Evolutionary conservation across 2,888 invertebrate species (phyloP).

Genomic region (Nebria salina): DNA sequence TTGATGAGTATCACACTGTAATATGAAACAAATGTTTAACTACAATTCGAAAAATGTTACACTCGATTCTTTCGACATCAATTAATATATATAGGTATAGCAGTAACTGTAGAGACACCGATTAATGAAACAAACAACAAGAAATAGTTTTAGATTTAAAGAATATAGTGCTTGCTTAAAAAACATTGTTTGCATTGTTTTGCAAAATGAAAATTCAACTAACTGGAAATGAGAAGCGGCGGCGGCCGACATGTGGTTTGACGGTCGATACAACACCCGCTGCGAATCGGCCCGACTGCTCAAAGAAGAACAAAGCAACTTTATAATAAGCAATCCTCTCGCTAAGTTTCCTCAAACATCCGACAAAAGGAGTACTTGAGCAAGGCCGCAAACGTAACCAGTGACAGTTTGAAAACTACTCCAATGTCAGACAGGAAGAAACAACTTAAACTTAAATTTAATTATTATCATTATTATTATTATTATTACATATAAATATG

Average conservation of each 20-base stretch:
- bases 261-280: conserved; percentile 77
- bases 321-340: conserved; percentile 32
- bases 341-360: conserved; percentile 15
- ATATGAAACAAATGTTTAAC: conserved; percentile 13
- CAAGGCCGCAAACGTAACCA: neutral
- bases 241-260: conserved; percentile 76
- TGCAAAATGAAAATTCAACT: conserved; percentile 60
- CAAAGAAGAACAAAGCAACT: conserved; percentile 58
- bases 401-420: neutral
- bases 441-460: neutral
- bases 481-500: neutral
- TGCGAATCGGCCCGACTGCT: conserved; percentile 77
- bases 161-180: neutral
- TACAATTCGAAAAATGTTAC: conserved; percentile 16
- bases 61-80: conserved; percentile 19
- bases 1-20: conserved; percentile 44
- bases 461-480: neutral
- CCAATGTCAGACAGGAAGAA: conserved; percentile 9
- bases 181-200: conserved; percentile 2
- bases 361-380: neutral
- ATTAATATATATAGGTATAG: neutral
- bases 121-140: conserved; percentile 17
- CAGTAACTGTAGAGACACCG: neutral
- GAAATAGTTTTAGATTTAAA: conserved; percentile 21
- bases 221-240: conserved; percentile 77